Percentiles rank a stretch among this genome's conserved stretches.
phyloP scores from a whole-genome alignment of 2,797 vertebrate species.

The Pteronotus mesoamericanus region DNA sequence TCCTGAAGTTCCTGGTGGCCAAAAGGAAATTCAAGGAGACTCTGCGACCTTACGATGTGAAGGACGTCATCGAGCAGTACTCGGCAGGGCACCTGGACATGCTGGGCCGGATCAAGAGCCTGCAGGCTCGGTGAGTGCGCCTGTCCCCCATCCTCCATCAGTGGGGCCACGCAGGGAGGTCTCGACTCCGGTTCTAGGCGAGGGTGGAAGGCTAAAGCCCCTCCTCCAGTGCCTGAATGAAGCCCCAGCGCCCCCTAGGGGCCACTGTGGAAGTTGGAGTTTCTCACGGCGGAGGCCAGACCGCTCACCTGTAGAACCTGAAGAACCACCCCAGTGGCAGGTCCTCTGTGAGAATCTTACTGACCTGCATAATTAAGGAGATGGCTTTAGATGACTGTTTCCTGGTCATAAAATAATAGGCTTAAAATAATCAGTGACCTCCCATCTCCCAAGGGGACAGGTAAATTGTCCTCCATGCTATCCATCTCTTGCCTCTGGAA shows the following conservation, averaged over 20 bases:
- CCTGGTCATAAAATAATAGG: background rate
- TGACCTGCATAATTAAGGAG: background rate
- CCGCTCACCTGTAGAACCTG: background rate
- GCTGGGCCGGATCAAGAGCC: constrained; percentile 98
- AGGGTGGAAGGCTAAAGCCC: too few species aligned
- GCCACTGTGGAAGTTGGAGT: background rate
- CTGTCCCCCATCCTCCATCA: accelerated
- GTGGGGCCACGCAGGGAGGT: background rate
- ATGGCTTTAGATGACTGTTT: background rate
- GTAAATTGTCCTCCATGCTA: background rate
- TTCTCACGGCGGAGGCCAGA: accelerated
- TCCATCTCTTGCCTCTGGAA: background rate
- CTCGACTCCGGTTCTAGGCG: accelerated
- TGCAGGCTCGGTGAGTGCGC: constrained; percentile 89
- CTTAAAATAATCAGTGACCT: background rate
- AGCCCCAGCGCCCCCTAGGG: background rate
- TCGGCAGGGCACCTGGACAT: constrained; percentile 98
- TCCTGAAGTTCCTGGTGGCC: constrained; percentile 98
- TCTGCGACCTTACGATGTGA: constrained; percentile 94
- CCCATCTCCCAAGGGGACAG: background rate
- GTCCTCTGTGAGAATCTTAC: background rate
- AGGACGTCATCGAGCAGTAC: constrained; percentile 99
- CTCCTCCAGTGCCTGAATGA: accelerated
- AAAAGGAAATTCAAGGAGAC: constrained; percentile 99
- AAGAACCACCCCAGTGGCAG: background rate